A percentile compares a stretch with the other conserved stretches of the same genome.
Evolutionary conservation across 2,888 invertebrate genomes (phyloP).

Genomic region (Taphrorychus bicolor): DNA sequence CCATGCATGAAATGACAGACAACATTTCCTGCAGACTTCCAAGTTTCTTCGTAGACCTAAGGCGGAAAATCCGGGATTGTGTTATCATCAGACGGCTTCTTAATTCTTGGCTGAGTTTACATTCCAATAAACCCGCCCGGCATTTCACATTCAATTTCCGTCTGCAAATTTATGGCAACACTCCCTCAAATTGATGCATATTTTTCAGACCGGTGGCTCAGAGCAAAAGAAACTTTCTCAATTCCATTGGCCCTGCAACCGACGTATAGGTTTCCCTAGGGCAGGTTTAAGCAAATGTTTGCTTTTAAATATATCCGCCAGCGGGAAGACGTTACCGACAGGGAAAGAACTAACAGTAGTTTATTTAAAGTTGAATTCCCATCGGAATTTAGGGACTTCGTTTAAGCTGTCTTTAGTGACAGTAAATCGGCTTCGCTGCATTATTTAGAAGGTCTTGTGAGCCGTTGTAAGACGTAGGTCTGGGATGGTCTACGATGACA

Average conservation of each 20-base stretch:
- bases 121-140: neutral
- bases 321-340: slow-evolving; percentile 26
- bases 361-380: slow-evolving; percentile 14
- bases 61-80: neutral
- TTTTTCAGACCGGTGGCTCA: neutral
- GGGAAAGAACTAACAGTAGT: slow-evolving; percentile 8
- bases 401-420: neutral
- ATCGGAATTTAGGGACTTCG: neutral
- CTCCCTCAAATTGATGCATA: neutral
- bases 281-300: slow-evolving; percentile 24
- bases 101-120: neutral
- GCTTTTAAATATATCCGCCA: slow-evolving; percentile 34
- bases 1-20: neutral
- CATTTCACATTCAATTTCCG: neutral
- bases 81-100: neutral
- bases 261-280: slow-evolving; percentile 14
- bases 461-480: neutral
- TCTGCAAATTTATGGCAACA: neutral
- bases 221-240: slow-evolving; percentile 8
- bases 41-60: neutral
- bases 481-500: no score
- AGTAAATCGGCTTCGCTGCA: neutral
- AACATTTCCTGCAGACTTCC: neutral
- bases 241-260: slow-evolving; percentile 5
- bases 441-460: no score